Evolutionary conservation across 2,888 invertebrate species (phyloP), one percentile per base, ranked within the genome.

Genomic region (Lamellibrachia columna): DNA sequence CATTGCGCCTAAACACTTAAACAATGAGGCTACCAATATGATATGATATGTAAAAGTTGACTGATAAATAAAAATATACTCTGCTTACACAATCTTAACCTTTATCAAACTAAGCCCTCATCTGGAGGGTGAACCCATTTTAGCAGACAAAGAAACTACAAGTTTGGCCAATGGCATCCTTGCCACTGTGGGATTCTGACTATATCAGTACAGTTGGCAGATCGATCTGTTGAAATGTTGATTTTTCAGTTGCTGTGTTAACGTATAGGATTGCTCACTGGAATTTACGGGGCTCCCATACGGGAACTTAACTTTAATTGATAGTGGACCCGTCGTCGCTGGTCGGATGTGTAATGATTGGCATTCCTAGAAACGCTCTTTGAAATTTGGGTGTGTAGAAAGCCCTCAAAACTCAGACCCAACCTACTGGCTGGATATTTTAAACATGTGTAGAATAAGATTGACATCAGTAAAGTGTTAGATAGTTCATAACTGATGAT

Each of bases 61-160:
- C 75, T 22, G n/a, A 75, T n/a, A 75, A 75, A 75, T 75, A 75
- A 75, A 75, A 75, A 15, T 75, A 75, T 75, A 75, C 75, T 75
- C 15, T 75, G 75, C 2, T 22, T 75, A 75, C 75, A 22, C 22
- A 75, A 4, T 15, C 75, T 75, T 75, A 75, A 4, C 75, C 22
- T 22, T 75, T 75, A 22, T 15, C n/a, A 75, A 4, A 58, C 75
- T 15, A 15, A 75, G 1, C 4, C 75, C 75, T 22, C 75, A 55
- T 6, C 75, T 22, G 75, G 22, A 75, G 75, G 75, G 75, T 4
- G 6, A 75, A 11, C 75, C 75, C 75, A 22, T n/a, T 22, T 75
- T 75, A n/a, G 22, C 75, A 75, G 75, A 75, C 75, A 75, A 75
- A 75, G 22, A n/a, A 75, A 75, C 22, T 22, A 15, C n/a, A 22